Conservation (phyloP, 2,797 vertebrate genomes). For the Semotilus atromaculatus region DNA sequence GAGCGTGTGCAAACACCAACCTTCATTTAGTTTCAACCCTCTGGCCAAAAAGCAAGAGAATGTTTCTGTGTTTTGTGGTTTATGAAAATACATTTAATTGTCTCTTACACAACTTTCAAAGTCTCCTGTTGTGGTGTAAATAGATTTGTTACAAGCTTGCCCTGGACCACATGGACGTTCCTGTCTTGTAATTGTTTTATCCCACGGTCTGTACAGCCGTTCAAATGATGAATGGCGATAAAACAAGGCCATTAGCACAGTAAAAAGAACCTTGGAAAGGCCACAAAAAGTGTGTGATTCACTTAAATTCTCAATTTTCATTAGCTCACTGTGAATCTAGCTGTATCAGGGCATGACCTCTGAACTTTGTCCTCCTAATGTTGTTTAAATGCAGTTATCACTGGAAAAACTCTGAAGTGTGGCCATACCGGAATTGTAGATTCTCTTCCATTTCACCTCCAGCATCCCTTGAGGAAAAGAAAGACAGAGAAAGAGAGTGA, state of each 20-base stretch:
- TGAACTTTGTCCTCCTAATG: constrained; percentile 59
- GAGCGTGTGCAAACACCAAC: background rate
- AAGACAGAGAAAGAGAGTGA: constrained; percentile 42
- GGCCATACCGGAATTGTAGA: constrained; percentile 61
- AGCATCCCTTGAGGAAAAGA: constrained; percentile 60
- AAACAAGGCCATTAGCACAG: constrained; percentile 74
- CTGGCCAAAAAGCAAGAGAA: background rate
- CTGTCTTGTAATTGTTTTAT: constrained; percentile 71
- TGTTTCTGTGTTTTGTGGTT: background rate
- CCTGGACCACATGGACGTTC: constrained; percentile 65
- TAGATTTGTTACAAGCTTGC: constrained; percentile 56
- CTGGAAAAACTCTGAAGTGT: background rate
- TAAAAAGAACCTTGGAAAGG: constrained; percentile 56
- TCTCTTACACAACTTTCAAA: constrained; percentile 12
- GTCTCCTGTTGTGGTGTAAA: constrained; percentile 22
- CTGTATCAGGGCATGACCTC: constrained; percentile 48
- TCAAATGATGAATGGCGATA: constrained; percentile 79
- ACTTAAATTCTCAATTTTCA: constrained; percentile 21
- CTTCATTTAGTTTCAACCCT: constrained; percentile 40
- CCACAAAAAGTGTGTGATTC: constrained; percentile 72
- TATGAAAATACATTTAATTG: constrained; percentile 25
- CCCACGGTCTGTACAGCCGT: constrained; percentile 66
- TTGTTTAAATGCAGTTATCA: constrained; percentile 9
- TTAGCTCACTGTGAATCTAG: constrained; percentile 3
- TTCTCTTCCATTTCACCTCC: constrained; percentile 72